phyloP scores from a whole-genome alignment of 2,888 invertebrate genomes.

The Hemicrepidius hirtus region DNA sequence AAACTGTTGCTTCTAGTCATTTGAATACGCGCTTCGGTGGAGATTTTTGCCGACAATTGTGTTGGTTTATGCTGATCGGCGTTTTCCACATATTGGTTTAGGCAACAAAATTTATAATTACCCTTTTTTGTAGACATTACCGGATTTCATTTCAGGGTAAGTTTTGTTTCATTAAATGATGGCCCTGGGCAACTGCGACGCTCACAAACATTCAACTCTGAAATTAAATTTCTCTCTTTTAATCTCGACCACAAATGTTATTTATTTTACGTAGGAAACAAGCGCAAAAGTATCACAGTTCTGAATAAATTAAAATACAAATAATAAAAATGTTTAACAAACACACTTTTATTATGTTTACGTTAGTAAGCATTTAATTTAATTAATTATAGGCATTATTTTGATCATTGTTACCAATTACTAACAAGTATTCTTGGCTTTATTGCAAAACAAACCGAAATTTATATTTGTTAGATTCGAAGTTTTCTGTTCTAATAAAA shows the following conservation, averaged over 20 bases:
- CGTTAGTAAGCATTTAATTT: too few species aligned
- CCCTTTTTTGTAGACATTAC: conserved; percentile 32
- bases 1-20: conserved; percentile 50
- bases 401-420: too few species aligned
- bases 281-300: not conserved
- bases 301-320: not conserved
- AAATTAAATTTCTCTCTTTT: conserved; percentile 25
- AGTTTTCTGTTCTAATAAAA: not conserved
- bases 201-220: conserved; percentile 19
- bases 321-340: too few species aligned
- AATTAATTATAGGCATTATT: too few species aligned
- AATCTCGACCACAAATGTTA: conserved; percentile 14
- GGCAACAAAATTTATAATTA: conserved; percentile 38
- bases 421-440: too few species aligned
- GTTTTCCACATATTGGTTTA: conserved; percentile 39
- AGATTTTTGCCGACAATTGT: conserved; percentile 42
- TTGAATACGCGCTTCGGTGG: conserved; percentile 43
- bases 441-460: too few species aligned
- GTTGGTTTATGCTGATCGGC: conserved; percentile 44
- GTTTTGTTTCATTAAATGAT: conserved; percentile 24
- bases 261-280: not conserved
- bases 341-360: too few species aligned
- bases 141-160: conserved; percentile 18
- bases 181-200: conserved; percentile 14
- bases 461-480: too few species aligned